Percentiles rank a stretch among this genome's conserved stretches.
Evolutionary conservation across 2,797 vertebrate species (phyloP).

Genomic region (Halcyon leucocephala): DNA sequence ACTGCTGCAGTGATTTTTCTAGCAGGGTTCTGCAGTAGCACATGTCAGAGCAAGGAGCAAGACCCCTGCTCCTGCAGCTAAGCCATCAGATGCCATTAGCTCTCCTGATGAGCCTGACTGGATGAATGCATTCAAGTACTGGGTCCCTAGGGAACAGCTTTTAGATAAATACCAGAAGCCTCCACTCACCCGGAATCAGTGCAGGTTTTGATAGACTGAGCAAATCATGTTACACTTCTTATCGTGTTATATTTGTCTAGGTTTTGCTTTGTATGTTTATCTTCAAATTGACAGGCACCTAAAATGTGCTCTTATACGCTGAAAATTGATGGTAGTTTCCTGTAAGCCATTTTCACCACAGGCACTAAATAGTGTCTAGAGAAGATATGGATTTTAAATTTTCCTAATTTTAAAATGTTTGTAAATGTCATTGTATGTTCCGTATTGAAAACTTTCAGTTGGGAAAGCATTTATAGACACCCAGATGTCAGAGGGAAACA

Average conservation of each 20-base stretch:
- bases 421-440: not conserved
- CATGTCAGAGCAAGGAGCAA: rapidly evolving
- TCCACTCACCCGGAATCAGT: not conserved
- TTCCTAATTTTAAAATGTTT: not conserved
- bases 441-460: not conserved
- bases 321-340: not conserved
- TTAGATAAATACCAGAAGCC: not conserved
- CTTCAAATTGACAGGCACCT: not conserved
- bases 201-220: not conserved
- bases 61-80: not conserved
- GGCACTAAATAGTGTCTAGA: not conserved
- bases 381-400: not conserved
- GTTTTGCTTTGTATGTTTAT: not conserved
- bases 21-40: not conserved
- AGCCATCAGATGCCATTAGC: not conserved
- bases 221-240: not conserved
- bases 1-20: not conserved
- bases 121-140: not conserved
- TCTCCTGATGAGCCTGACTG: not conserved
- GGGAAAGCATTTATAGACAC: not conserved
- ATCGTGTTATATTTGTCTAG: not conserved
- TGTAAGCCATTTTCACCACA: not conserved
- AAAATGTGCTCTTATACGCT: not conserved
- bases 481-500: not conserved
- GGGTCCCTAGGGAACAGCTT: not conserved